Evolutionary conservation across 2,113 vertebrate species (phyloP).

Genomic region (Cyphomyrus plagiostoma): DNA sequence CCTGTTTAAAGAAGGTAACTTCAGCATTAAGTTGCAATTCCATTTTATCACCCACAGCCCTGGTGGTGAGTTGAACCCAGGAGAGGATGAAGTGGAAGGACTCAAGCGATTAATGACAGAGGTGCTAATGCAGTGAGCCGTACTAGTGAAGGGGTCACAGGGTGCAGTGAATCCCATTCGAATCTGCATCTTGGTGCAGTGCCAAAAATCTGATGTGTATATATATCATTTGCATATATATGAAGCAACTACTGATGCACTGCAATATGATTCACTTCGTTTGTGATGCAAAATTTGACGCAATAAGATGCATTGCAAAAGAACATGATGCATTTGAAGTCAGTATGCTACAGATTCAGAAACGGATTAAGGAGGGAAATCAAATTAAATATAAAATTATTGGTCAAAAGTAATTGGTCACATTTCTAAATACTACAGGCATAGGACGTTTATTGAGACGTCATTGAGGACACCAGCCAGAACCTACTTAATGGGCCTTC

Average conservation of each 20-base stretch:
- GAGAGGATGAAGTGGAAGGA: slow-evolving; percentile 97
- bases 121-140: slow-evolving; percentile 57
- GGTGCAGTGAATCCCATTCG: neutral
- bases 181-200: neutral
- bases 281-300: neutral
- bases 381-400: neutral
- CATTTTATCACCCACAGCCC: slow-evolving; percentile 62
- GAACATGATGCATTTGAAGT: neutral
- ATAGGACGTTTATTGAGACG: neutral
- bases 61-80: slow-evolving; percentile 91
- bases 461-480: neutral
- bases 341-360: neutral
- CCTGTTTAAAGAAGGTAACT: neutral
- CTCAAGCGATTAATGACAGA: slow-evolving; percentile 97
- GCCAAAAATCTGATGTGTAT: neutral
- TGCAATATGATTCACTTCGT: neutral
- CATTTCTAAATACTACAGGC: neutral
- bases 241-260: neutral
- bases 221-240: too few species aligned
- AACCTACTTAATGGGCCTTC: neutral
- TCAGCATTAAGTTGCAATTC: neutral
- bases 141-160: neutral
- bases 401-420: neutral
- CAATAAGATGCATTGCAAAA: neutral
- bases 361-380: neutral